phyloP scores from a whole-genome alignment of 2,113 vertebrate species.

The Mirza zaza region DNA sequence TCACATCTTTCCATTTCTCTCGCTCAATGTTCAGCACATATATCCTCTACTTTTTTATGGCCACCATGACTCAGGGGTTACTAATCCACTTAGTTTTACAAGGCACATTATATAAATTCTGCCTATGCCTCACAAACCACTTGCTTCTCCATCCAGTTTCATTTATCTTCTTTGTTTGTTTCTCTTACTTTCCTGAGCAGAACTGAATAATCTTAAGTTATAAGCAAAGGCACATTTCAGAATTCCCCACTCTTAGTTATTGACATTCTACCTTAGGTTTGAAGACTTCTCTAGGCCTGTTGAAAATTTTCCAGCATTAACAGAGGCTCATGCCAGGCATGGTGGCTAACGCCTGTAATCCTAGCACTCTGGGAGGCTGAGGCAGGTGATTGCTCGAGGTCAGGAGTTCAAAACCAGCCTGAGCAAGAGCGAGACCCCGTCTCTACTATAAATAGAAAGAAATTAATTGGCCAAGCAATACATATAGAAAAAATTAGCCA shows the following conservation, averaged over 20 bases:
- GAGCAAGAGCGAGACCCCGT: too few relatives aligned
- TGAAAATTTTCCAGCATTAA: not conserved
- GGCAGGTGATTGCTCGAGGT: too few relatives aligned
- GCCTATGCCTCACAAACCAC: not conserved
- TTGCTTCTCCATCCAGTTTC: not conserved
- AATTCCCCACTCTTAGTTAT: not conserved
- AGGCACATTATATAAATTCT: not conserved
- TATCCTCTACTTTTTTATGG: not conserved
- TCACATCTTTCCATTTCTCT: not conserved
- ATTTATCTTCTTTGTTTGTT: not conserved
- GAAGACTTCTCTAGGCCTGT: not conserved
- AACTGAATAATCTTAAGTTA: not conserved
- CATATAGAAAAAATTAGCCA: too few relatives aligned
- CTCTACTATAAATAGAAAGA: too few relatives aligned
- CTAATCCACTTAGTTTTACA: not conserved
- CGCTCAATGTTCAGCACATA: not conserved
- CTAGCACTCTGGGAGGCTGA: too few relatives aligned
- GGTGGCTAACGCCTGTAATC: too few relatives aligned
- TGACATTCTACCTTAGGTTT: not conserved
- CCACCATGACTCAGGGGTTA: not conserved
- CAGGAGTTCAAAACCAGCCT: too few relatives aligned
- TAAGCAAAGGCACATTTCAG: not conserved
- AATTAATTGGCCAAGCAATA: too few relatives aligned
- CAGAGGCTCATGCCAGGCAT: not conserved
- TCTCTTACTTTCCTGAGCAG: not conserved